A percentile compares a stretch with the other conserved stretches of the same genome.
phyloP scores from a whole-genome alignment of 2,113 vertebrate genomes.

The Hiodon tergisus region DNA sequence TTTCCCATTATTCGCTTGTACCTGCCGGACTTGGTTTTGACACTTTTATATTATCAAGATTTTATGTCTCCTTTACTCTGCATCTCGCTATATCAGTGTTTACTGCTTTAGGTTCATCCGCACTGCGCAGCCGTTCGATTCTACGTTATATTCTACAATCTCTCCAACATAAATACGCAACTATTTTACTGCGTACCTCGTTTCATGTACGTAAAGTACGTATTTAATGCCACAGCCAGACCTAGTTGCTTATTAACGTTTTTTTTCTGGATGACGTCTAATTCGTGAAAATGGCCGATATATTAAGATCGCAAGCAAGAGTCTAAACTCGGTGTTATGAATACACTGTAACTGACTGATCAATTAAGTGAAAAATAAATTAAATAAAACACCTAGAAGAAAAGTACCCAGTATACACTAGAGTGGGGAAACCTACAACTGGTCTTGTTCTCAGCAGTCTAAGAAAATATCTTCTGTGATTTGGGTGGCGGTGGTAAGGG shows the following conservation, averaged over 20 bases:
- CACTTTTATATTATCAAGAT: neutral
- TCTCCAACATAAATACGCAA: neutral
- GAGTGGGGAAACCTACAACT: too few relatives aligned
- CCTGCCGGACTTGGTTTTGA: slow-evolving; percentile 1
- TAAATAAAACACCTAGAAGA: too few relatives aligned
- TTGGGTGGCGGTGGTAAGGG: too few relatives aligned
- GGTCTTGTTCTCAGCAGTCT: too few relatives aligned
- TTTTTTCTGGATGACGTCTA: slow-evolving; percentile 16
- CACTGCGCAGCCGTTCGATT: slow-evolving; percentile 22
- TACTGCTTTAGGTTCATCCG: slow-evolving; percentile 2
- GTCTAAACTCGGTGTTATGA: too few relatives aligned
- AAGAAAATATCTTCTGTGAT: too few relatives aligned
- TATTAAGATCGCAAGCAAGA: too few relatives aligned
- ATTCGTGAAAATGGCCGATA: neutral
- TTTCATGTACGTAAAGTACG: neutral
- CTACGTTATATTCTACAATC: slow-evolving; percentile 3
- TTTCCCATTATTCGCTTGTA: slow-evolving; percentile 42
- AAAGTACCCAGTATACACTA: too few relatives aligned
- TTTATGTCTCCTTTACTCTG: neutral
- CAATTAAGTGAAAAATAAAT: too few relatives aligned
- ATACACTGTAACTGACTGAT: too few relatives aligned
- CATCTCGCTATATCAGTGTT: neutral
- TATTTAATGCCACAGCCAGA: neutral
- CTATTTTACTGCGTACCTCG: too few relatives aligned
- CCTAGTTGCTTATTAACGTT: neutral